Base-by-base conservation (phyloP, 1,140 invertebrate species). In the Papilio polyxenes region DNA sequence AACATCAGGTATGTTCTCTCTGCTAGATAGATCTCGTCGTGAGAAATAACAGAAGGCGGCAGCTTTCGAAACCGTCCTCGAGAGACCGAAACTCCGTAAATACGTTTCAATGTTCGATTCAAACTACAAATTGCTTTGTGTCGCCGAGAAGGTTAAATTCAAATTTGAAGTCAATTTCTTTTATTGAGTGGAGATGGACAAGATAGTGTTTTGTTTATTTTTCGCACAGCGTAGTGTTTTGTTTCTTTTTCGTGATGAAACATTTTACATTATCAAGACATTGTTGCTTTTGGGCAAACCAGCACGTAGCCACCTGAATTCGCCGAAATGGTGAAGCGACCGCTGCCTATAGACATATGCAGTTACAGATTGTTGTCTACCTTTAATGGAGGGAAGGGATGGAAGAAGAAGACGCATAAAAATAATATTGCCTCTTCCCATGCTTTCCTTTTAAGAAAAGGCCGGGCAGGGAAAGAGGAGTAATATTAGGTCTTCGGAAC, bases 71-170 rank as follows among this genome's bases (percentile, higher is more conserved):
- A 75, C 37, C 40, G 44, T 44, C 15, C 74, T 10, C 74, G n/a
- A 49, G 74, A 75, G 74, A 49, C 74, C 44, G 37, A 49, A 49
- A 49, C 44, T 75, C 74, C 8, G 44, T 44, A 75, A 75, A 49
- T 75, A 49, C 74, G 40, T 75, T 75, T 48, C 65, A 72, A 72
- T 72, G 65, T 72, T 48, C 74, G n/a, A 75, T 49, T 48, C 31
- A 49, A 75, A 75, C 74, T 75, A 75, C 44, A 75, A 75, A 75
- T 75, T 75, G 74, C 74, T 75, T 75, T 75, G 74, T 75, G 74
- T 75, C 74, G 74, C 15, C 40, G 17, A 75, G 40, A 20, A 44
- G 37, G 37, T 74, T 44, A 48, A 17, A 75, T 15, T 75, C 44
- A 75, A 75, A 75, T 75, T 75, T 75, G 40, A 75, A 75, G 74